Percentiles rank a stretch among this genome's conserved stretches.
Conservation (phyloP, 2,888 invertebrate species). For the Hypsopygia costalis region DNA sequence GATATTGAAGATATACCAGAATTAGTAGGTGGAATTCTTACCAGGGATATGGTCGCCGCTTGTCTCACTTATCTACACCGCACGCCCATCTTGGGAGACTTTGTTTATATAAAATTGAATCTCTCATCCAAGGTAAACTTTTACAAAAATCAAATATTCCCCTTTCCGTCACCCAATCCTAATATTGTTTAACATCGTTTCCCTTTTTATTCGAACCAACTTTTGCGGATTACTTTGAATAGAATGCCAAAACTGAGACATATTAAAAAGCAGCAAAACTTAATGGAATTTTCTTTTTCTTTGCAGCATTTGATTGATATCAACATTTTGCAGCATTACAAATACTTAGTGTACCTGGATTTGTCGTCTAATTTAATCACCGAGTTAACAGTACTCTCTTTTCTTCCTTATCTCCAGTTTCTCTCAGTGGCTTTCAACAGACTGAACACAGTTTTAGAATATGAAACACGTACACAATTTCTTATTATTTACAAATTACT, state of each 20-base stretch:
- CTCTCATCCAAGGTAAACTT: conserved; percentile 54
- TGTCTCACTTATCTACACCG: conserved; percentile 75
- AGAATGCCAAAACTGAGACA: neutral
- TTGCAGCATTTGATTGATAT: conserved; percentile 68
- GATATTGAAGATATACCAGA: conserved; percentile 43
- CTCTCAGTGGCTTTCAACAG: conserved; percentile 79
- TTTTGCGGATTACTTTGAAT: too few species aligned
- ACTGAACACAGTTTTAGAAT: conserved; percentile 72
- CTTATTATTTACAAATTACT: neutral
- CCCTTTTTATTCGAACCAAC: too few species aligned
- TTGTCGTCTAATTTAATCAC: conserved; percentile 78
- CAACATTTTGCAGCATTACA: conserved; percentile 71
- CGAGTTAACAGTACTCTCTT: conserved; percentile 70
- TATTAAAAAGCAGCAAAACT: neutral
- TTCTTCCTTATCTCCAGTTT: conserved; percentile 78
- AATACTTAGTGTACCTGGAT: conserved; percentile 81
- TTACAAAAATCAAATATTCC: too few species aligned
- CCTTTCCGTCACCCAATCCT: too few species aligned
- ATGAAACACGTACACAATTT: conserved; percentile 65
- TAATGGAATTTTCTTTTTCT: conserved; percentile 7
- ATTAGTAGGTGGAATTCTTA: conserved; percentile 67
- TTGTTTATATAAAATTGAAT: conserved; percentile 77
- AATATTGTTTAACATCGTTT: too few species aligned
- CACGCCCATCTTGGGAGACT: conserved; percentile 75
- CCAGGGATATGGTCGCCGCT: conserved; percentile 72